Evolutionary conservation across 2,888 invertebrate species (phyloP).

Genomic region (Drosophila mimetica): DNA sequence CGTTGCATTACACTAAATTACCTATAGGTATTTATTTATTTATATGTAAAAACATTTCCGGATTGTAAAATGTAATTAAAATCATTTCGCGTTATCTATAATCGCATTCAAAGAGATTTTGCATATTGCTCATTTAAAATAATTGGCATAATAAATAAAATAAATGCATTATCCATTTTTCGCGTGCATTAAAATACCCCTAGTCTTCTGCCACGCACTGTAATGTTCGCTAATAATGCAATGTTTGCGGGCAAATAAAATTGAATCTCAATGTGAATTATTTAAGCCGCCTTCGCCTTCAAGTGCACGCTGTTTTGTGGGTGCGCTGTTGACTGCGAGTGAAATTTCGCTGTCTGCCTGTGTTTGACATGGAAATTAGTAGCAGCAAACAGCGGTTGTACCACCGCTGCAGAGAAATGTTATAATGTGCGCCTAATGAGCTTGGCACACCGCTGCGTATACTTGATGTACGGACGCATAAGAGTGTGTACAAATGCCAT

Average conservation of each 20-base stretch:
- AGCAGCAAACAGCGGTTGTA: constrained; percentile 5
- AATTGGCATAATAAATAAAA: too few relatives aligned
- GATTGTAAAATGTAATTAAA: too few relatives aligned
- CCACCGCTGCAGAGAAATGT: constrained; percentile 36
- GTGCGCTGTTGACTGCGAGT: constrained; percentile 49
- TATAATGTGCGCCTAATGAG: constrained; percentile 66
- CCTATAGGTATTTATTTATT: too few relatives aligned
- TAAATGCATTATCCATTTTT: too few relatives aligned
- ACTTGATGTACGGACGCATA: constrained; percentile 47
- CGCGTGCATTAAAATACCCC: too few relatives aligned
- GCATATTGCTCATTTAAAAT: too few relatives aligned
- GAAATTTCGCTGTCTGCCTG: constrained; percentile 38
- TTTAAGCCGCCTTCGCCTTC: constrained; percentile 43
- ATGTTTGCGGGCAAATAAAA: constrained; percentile 34
- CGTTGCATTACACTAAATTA: too few relatives aligned
- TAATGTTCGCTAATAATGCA: constrained; percentile 39
- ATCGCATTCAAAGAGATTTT: too few relatives aligned
- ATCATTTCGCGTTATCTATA: too few relatives aligned
- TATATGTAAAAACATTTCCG: too few relatives aligned
- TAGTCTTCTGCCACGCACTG: constrained; percentile 9
- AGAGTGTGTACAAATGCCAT: constrained; percentile 25
- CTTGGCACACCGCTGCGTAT: constrained; percentile 60
- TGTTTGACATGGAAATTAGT: constrained; percentile 53
- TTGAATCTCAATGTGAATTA: constrained; percentile 51
- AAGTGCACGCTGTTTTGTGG: constrained; percentile 59